Conservation (phyloP, 2,888 invertebrate genomes). For the Rotaria magnacalcarata region DNA sequence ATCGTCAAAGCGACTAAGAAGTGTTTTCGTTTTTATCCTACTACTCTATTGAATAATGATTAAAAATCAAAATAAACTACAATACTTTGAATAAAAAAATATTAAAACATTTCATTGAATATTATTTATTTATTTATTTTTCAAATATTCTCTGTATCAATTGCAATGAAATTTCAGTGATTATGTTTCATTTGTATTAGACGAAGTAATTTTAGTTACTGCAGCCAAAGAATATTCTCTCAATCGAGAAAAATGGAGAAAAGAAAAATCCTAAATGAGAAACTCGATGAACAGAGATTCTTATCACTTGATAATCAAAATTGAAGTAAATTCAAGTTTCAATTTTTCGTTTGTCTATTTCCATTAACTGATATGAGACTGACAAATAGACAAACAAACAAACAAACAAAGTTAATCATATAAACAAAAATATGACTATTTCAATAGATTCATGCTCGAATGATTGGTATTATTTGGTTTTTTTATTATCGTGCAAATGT, state of each 20-base stretch:
- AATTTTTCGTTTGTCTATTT: background rate
- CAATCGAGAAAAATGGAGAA: background rate
- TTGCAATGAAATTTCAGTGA: background rate
- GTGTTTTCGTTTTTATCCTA: background rate
- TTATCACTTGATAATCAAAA: background rate
- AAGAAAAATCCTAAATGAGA: background rate
- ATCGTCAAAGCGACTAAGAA: background rate
- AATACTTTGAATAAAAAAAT: too few relatives aligned
- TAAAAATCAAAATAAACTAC: background rate
- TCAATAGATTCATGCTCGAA: too few relatives aligned
- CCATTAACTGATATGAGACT: background rate
- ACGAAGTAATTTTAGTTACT: background rate
- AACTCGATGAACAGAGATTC: background rate
- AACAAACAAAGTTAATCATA: too few relatives aligned
- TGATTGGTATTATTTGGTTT: too few relatives aligned
- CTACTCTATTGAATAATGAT: background rate
- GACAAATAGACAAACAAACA: fast-evolving
- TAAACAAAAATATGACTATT: too few relatives aligned
- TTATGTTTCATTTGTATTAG: background rate
- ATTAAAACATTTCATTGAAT: background rate
- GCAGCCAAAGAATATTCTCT: background rate
- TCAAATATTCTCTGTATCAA: background rate
- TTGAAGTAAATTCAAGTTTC: background rate
- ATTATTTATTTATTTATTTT: background rate
- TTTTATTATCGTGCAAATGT: too few relatives aligned